These are phyloP conservation scores for Ciconia maguari DNA, from an alignment of 2,113 vertebrate species.

Conservation along the genomic window DNA sequence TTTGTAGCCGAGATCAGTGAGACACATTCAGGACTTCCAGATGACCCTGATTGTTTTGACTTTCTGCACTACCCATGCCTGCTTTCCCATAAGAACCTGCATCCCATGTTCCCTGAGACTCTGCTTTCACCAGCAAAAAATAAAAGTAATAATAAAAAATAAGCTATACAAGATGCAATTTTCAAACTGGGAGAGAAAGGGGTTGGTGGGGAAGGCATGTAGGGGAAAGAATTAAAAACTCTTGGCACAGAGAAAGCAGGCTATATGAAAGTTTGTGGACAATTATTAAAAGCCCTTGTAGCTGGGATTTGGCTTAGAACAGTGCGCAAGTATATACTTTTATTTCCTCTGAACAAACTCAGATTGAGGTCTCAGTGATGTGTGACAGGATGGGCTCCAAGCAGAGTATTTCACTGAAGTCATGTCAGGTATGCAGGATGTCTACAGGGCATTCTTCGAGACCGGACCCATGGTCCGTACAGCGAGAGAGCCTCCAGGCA, in stretches of 20 bases:
- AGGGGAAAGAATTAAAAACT: not conserved
- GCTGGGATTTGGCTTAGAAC: not conserved
- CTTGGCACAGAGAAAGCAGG: not conserved
- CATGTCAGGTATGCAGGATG: not conserved
- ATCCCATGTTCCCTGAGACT: not conserved
- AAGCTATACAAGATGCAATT: not conserved
- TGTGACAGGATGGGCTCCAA: not conserved
- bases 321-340: not conserved
- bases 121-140: not conserved
- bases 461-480: rapidly evolving
- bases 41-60: not conserved
- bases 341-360: not conserved
- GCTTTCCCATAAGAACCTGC: not conserved
- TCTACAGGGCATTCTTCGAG: rapidly evolving
- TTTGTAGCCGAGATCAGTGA: not conserved
- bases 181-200: not conserved
- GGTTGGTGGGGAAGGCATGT: not conserved
- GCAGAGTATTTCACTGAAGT: not conserved
- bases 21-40: not conserved
- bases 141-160: not conserved
- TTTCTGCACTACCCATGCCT: not conserved
- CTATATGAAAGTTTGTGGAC: not conserved
- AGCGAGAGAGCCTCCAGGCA: not conserved
- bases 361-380: not conserved
- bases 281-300: not conserved